Evolutionary conservation across 2,797 vertebrate species (phyloP), one percentile per base, ranked within the genome.

Genomic region (Chiroxiphia lanceolata): DNA sequence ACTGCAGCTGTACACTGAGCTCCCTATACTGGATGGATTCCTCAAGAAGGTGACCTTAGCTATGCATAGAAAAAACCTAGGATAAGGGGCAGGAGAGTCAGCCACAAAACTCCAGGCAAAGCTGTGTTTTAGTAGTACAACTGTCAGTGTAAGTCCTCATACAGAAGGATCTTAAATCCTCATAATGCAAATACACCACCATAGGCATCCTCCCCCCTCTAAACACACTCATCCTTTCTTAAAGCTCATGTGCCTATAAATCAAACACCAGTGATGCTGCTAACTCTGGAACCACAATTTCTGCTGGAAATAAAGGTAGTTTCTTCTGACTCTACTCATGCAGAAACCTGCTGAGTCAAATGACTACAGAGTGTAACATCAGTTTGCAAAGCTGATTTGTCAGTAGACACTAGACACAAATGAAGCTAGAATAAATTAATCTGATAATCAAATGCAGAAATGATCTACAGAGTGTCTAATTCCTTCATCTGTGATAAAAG

Each of bases 331-430:
- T 83, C 45, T 2, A 64, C 17, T 50, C 70, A 51, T 0, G 2
- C 11, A 59, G 34, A 74, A 81, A 81, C 15, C 59, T 69, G 23
- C 31, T 16, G n/a, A 89, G 18, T 38, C 31, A 27, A 74, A 23
- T 38, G n/a, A 54, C 21, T 38, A 44, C 9, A 48, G 34, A 70
- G 13, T 1, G 0, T 19, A 78, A 82, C 1, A 7, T 4, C n/a
- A 56, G 20, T 57, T 70, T 83, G 59, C 42, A 93, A 69, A 61
- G 42, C 23, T 65, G 15, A 72, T 83, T 44, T 85, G 23, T 33
- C 63, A 84, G 53, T 14, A 81, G 31, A 54, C 22, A 71, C 6
- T 25, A 67, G 44, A 83, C 18, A 56, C 4, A 47, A 29, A 70
- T 34, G 54, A 79, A 34, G 15, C 34, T 13, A 77, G 7, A 93